A percentile compares a stretch with the other conserved stretches of the same genome.
Conservation (phyloP, 2,888 invertebrate genomes). For the Sabellastarte sp. region DNA sequence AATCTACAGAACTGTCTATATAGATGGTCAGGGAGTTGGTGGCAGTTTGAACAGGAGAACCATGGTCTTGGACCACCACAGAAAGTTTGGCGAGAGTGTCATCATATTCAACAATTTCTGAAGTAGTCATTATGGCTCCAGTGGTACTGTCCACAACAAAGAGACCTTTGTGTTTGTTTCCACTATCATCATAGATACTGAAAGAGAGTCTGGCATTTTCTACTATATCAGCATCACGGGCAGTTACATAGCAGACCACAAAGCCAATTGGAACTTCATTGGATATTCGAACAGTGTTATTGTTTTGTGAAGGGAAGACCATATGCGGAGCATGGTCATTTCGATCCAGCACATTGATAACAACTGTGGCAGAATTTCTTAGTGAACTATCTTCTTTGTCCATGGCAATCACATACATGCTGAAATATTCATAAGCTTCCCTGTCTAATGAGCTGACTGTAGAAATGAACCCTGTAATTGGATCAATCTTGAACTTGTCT, state of each 20-base stretch:
- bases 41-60: not conserved
- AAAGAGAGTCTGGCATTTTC: slow-evolving; percentile 1
- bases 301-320: not conserved
- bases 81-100: not conserved
- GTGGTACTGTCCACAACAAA: not conserved
- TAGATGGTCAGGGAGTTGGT: not conserved
- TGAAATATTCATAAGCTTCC: not conserved
- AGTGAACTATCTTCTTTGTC: not conserved
- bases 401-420: not conserved
- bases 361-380: not conserved
- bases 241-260: not conserved
- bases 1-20: not conserved
- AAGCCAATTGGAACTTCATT: not conserved
- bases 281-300: not conserved
- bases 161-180: not conserved
- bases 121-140: not conserved
- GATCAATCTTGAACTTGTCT: slow-evolving; percentile 1
- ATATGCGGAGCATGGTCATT: slow-evolving; percentile 8
- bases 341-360: slow-evolving; percentile 2
- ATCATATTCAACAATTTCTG: not conserved
- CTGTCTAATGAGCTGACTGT: slow-evolving; percentile 3
- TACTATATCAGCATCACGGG: slow-evolving; percentile 5
- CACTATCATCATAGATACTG: not conserved
- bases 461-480: not conserved
- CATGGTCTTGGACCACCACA: not conserved